Evolutionary conservation across 1,140 invertebrate genomes (phyloP).

Genomic region (Medauroidea extradentata): DNA sequence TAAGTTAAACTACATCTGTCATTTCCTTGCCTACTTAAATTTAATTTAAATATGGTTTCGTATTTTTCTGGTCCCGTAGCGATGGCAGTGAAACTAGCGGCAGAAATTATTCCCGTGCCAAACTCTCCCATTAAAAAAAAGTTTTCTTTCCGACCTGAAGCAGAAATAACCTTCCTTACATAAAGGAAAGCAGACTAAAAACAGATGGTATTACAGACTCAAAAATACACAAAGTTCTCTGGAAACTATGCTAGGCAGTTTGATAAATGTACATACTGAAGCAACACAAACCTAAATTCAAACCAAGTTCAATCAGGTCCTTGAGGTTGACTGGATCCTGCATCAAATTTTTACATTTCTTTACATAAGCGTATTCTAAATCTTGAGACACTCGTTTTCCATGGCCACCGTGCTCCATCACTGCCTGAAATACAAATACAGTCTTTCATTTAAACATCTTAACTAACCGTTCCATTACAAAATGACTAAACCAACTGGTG

Average conservation of each 20-base stretch:
- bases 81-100: no score
- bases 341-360: not conserved
- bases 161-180: not conserved
- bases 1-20: no score
- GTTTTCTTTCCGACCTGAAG: no score
- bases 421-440: slow-evolving; percentile 42
- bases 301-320: slow-evolving; percentile 49
- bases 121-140: no score
- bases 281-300: slow-evolving; percentile 46
- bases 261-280: not conserved
- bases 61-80: no score
- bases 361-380: slow-evolving; percentile 36
- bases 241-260: not conserved
- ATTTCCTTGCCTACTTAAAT: no score
- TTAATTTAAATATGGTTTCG: no score
- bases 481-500: not conserved
- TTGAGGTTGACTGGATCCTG: slow-evolving; percentile 1
- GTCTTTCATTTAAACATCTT: not conserved
- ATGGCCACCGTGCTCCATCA: slow-evolving; percentile 61
- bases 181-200: not conserved
- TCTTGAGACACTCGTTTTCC: slow-evolving; percentile 51
- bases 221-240: not conserved
- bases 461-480: no score
- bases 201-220: not conserved
- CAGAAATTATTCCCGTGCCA: no score